Evolutionary conservation across 2,113 vertebrate genomes (phyloP).

Genomic region (Equus przewalskii): DNA sequence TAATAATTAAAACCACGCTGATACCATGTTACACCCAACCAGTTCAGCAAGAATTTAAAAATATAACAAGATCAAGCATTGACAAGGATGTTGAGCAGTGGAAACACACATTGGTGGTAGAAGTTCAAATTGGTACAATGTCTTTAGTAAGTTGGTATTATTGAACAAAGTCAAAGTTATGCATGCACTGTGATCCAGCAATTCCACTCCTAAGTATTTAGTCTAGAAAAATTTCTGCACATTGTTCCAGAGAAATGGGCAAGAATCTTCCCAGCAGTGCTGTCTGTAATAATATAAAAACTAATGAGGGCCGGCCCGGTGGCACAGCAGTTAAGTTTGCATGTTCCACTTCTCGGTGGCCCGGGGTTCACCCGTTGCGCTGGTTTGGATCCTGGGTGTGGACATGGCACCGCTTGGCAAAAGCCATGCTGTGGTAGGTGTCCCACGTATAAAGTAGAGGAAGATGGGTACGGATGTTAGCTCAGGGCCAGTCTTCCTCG

Average conservation of each 20-base stretch:
- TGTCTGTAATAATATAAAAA: slow-evolving; percentile 3
- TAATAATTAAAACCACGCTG: slow-evolving; percentile 21
- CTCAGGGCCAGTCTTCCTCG: too few species aligned
- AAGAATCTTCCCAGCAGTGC: not conserved
- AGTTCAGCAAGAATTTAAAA: not conserved
- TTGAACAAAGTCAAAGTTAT: slow-evolving; percentile 47
- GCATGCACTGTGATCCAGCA: not conserved
- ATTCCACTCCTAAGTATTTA: slow-evolving; percentile 1
- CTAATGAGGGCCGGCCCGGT: not conserved
- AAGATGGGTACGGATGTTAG: too few species aligned
- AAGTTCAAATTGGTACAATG: not conserved
- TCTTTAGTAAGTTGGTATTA: slow-evolving; percentile 21
- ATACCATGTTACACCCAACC: not conserved
- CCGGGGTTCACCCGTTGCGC: too few species aligned
- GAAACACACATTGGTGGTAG: not conserved
- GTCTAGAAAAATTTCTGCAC: slow-evolving; percentile 29
- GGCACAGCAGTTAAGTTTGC: too few species aligned
- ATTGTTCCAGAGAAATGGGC: not conserved
- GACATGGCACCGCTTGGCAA: too few species aligned
- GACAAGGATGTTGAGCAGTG: not conserved
- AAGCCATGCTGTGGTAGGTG: too few species aligned
- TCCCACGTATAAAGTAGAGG: too few species aligned
- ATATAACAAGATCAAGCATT: not conserved
- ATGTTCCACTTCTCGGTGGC: too few species aligned
- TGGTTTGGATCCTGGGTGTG: too few species aligned